Evolutionary conservation across 1,140 invertebrate species (phyloP), one percentile per base, ranked within the genome.

Genomic region (Neodiprion lecontei): DNA sequence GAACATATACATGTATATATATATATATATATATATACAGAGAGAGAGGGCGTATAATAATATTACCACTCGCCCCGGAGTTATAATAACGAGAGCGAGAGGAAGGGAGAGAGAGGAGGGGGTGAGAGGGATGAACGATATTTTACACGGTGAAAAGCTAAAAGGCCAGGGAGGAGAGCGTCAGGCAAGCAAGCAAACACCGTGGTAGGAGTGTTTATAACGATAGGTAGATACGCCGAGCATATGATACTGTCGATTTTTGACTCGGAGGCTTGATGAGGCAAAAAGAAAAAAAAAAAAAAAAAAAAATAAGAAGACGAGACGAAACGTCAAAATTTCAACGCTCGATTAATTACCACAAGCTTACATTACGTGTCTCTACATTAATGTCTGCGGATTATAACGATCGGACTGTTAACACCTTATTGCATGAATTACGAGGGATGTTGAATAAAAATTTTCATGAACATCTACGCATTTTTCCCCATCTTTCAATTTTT

Each of bases 101-200:
- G 71, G 48, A 77, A 70, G 75, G 48, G 72, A 11, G 61, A 53
- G 47, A 49, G 71, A 53, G 68, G 53, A 21, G 28, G 50, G 8
- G 1, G 17, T 1, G 28, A 40, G 28, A 40, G 65, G 12, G 65
- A 67, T 72, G 23, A 21, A 47, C 40, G 50, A 72, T 53, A 66
- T 65, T 61, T 47, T 61, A 72, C 14, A 1, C 17, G 1, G 17
- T 14, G 23, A 14, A n/a, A 69, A 69, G 12, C 5, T 53, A 9
- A 21, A 74, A 17, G 17, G 9, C 12, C 11, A 75, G 21, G 40
- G 8, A 28, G 40, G 1, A 73, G 11, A 61, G 5, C 74, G 73
- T 48, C 28, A 40, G 5, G 28, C 28, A 40, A 40, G 28, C 28
- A 40, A 40, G 1, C 28, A 40, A 21, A 21, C 17, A 21, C 17